Evolutionary conservation across 2,113 vertebrate species (phyloP), one percentile per base, ranked within the genome.

Genomic region (Gymnobelideus leadbeateri): DNA sequence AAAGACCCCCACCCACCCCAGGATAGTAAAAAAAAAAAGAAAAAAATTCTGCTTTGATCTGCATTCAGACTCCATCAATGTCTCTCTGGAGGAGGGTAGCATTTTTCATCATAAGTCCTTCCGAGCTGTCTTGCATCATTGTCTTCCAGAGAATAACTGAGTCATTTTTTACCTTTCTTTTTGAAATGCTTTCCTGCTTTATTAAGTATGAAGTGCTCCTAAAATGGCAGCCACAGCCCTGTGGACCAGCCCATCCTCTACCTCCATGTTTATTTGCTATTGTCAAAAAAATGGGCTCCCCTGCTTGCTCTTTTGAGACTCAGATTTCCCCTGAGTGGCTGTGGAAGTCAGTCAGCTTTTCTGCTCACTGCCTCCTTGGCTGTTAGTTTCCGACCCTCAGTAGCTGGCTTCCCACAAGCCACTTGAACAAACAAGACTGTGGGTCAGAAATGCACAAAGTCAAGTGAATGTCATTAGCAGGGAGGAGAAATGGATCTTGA

Each of bases 391-490:
- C 37, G 3, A 37, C 61, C 5, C 6, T 77, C 61, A 7, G 37
- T 77, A 43, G 68, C 37, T 23, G 68, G 37, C 68, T 84, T 84
- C 19, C n/a, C n/a, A 43, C 68, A 43, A 84, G n/a, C 68, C 8
- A 37, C 43, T 77, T 52, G 43, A 61, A 12, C n/a, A 68, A 54
- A 91, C 47, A 24, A 61, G n/a, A 12, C 28, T 25, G n/a, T 90
- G 51, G 97, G 95, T 96, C 51, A 96, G 96, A 96, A 97, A 98
- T 97, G 98, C 96, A 96, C 97, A 97, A 97, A 98, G 97, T 97
- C 97, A 98, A 97, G 97, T 98, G 97, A 97, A 98, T 98, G 96
- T 97, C 97, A 97, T 97, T 94, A 91, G 95, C 97, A 95, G 96
- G 93, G 92, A 91, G 54, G 97, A 95, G 96, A 97, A 98, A 98